phyloP scores from a whole-genome alignment of 1,140 invertebrate species.

The Euwallacea fornicatus region DNA sequence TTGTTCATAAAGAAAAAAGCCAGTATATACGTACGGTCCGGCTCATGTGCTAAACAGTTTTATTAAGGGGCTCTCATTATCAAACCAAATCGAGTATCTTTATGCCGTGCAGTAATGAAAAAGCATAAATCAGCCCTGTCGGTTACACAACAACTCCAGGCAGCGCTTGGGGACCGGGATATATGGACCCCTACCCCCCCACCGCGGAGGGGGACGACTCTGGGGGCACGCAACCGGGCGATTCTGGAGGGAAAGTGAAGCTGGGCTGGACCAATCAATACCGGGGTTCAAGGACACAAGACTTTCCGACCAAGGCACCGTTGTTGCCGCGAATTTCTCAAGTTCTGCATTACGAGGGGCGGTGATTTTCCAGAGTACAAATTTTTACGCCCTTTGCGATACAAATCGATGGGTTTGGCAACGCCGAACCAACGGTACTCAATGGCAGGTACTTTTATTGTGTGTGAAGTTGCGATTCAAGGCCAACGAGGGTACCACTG shows the following conservation, averaged over 20 bases:
- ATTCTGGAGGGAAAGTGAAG: slow-evolving; percentile 40
- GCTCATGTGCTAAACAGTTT: no score
- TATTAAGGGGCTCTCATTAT: no score
- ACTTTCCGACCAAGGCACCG: slow-evolving; percentile 12
- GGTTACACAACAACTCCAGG: slow-evolving; percentile 13
- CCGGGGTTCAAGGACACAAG: slow-evolving; percentile 41
- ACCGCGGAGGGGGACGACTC: background rate
- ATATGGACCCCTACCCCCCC: background rate
- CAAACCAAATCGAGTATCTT: no score
- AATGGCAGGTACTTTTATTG: slow-evolving; percentile 31
- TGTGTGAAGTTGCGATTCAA: slow-evolving; percentile 25
- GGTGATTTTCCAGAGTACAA: background rate
- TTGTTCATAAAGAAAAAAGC: no score
- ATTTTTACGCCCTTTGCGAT: background rate
- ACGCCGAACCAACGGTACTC: slow-evolving; percentile 20
- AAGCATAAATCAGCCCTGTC: no score
- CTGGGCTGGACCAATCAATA: slow-evolving; percentile 43
- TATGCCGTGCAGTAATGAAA: no score
- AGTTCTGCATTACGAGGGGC: background rate
- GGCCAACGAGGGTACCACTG: slow-evolving; percentile 30
- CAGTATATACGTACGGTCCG: no score
- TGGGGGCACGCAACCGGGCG: slow-evolving; percentile 28
- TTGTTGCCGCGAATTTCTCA: background rate
- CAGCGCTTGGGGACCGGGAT: background rate
- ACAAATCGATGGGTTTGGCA: background rate